Percentiles rank a stretch among this genome's conserved stretches.
phyloP scores from a whole-genome alignment of 2,797 vertebrate species.

The Podarcis siculus region DNA sequence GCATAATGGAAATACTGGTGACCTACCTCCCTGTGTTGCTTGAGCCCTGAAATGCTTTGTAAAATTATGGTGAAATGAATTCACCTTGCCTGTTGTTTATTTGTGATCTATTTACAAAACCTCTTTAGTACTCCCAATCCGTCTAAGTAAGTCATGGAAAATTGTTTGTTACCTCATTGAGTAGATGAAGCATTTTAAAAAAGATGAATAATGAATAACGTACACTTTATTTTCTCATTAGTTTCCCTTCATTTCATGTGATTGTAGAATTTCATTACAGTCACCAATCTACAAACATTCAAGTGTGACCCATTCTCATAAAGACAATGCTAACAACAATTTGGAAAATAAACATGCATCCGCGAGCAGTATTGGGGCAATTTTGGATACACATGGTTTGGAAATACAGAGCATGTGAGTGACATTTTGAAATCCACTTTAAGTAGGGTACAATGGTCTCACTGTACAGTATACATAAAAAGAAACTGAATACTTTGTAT shows the following conservation, averaged over 20 bases:
- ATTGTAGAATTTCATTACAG: neutral
- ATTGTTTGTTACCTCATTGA: conserved; percentile 10
- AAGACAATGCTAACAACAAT: conserved; percentile 20
- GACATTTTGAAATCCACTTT: neutral
- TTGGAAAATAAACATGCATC: conserved; percentile 19
- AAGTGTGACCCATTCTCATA: conserved; percentile 26
- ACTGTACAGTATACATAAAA: neutral
- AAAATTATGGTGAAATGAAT: neutral
- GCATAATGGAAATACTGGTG: neutral
- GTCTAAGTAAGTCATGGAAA: neutral
- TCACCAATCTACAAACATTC: neutral
- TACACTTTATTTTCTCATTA: conserved; percentile 26
- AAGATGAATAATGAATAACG: conserved; percentile 5
- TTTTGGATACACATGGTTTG: conserved; percentile 14
- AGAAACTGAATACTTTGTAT: neutral
- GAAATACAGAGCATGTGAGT: neutral
- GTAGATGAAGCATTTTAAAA: conserved; percentile 27
- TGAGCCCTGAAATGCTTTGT: neutral
- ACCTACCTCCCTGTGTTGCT: neutral
- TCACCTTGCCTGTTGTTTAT: conserved; percentile 29
- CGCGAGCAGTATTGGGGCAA: neutral
- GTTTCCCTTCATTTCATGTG: conserved; percentile 25
- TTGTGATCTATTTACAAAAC: neutral
- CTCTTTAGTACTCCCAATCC: neutral
- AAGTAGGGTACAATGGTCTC: neutral